Evolutionary conservation across 1,140 invertebrate genomes (phyloP), one percentile per base, ranked within the genome.

Genomic region (Brachionus sp.): DNA sequence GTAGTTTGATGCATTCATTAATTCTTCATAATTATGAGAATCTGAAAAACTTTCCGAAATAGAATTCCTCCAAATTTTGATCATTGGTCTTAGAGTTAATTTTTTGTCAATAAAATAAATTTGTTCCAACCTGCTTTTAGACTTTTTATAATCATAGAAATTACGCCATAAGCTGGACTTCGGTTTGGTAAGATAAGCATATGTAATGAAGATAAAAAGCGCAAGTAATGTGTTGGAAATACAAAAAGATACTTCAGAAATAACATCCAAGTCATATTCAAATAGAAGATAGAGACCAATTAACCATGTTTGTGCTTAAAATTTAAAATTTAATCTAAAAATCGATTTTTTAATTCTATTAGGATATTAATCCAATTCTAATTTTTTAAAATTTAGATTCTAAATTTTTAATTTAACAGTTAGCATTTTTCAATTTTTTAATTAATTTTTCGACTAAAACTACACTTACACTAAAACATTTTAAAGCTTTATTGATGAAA

Each of bases 201-300:
- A 88, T 37, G 91, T 89, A 10, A 91, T 44, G 84, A 91, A 91
- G 25, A 91, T 90, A 83, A 91, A 88, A 68, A 91, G 88, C 3
- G 90, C 90, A 86, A 91, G 90, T 0, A 89, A 84, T n/a, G 88
- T 88, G 84, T 87, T 90, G 39, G 86, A 82, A 13, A 90, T 86
- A 83, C 88, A 89, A 85, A 90, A 90, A n/a, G 90, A 77, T 83
- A 90, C 90, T 50, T 89, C 86, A 64, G 90, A 89, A n/a, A 87
- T 84, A 0, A 90, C 50, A 50, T 86, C 84, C 1, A 87, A 84
- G 35, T 86, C 85, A 64, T 88, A 88, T 10, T 90, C 85, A 6
- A 89, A 88, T 44, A 90, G 84, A 5, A 89, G 85, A 13, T 89
- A 89, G 16, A 90, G 10, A 25, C 39, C 37, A 5, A 73, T 9